Percentiles rank a stretch among this genome's conserved stretches.
Evolutionary conservation across 2,888 invertebrate species (phyloP).

Genomic region (Parnassius mnemosyne): DNA sequence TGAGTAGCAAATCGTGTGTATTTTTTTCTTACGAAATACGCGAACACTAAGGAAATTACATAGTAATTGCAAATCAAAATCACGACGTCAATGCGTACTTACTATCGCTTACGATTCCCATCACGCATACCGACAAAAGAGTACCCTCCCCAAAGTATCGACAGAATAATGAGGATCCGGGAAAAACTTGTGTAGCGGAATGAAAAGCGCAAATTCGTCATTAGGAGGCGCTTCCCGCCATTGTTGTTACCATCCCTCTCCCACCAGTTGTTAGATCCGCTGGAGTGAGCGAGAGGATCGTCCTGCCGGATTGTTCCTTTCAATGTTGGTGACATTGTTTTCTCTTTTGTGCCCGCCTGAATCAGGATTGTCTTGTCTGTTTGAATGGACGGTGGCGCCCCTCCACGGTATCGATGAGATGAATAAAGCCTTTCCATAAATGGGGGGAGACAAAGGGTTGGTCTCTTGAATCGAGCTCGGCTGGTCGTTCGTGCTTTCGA

Average conservation of each 20-base stretch:
- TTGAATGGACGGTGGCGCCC: constrained; percentile 77
- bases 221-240: constrained; percentile 79
- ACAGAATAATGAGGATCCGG: constrained; percentile 78
- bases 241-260: constrained; percentile 64
- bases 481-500: constrained; percentile 76
- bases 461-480: constrained; percentile 76
- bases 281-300: constrained; percentile 64
- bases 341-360: constrained; percentile 77
- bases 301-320: constrained; percentile 80
- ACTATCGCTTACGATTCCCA: constrained; percentile 58
- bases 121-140: constrained; percentile 64
- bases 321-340: constrained; percentile 80
- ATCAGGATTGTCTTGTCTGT: constrained; percentile 80
- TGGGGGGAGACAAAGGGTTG: constrained; percentile 78
- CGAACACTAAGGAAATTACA: background rate
- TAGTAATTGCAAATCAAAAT: background rate
- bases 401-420: constrained; percentile 69
- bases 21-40: no score
- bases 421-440: constrained; percentile 75
- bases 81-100: background rate
- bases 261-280: constrained; percentile 37
- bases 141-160: constrained; percentile 72
- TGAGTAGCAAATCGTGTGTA: no score
- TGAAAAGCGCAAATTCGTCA: constrained; percentile 82
- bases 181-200: constrained; percentile 81